Evolutionary conservation across 2,797 vertebrate species (phyloP).

Genomic region (Eremophila alpestris): DNA sequence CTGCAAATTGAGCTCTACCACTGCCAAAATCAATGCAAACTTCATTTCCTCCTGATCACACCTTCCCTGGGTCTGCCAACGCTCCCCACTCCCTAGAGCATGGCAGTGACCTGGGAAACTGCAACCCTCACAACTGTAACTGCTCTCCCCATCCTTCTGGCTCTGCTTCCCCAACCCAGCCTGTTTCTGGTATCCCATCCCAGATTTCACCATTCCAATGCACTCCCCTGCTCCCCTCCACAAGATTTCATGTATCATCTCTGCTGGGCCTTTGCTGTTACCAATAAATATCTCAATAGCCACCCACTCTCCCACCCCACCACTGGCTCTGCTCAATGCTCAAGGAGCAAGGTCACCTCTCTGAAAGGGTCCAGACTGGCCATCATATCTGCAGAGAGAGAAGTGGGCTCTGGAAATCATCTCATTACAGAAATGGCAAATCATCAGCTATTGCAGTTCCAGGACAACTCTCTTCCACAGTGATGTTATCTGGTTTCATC

Average conservation of each 20-base stretch:
- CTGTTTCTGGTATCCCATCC: not conserved
- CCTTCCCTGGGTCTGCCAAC: not conserved
- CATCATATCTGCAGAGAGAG: not conserved
- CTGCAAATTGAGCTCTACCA: not conserved
- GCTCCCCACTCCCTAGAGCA: accelerated
- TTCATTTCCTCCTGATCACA: not conserved
- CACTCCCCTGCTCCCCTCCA: accelerated
- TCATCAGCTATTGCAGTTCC: not conserved
- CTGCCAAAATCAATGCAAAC: not conserved
- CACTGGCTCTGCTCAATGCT: not conserved
- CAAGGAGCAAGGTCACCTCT: not conserved
- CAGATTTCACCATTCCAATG: not conserved
- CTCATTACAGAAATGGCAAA: not conserved
- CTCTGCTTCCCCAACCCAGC: not conserved
- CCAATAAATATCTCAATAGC: not conserved
- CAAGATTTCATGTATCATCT: not conserved
- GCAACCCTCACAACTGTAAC: not conserved
- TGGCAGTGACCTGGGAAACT: not conserved
- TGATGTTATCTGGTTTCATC: not conserved
- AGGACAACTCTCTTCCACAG: not conserved
- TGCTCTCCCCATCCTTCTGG: not conserved
- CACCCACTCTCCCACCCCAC: not conserved
- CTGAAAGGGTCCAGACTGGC: not conserved
- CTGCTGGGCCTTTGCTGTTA: not conserved
- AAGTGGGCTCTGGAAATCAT: not conserved